phyloP scores from a whole-genome alignment of 2,888 invertebrate genomes.

The Diarsia dahlii region DNA sequence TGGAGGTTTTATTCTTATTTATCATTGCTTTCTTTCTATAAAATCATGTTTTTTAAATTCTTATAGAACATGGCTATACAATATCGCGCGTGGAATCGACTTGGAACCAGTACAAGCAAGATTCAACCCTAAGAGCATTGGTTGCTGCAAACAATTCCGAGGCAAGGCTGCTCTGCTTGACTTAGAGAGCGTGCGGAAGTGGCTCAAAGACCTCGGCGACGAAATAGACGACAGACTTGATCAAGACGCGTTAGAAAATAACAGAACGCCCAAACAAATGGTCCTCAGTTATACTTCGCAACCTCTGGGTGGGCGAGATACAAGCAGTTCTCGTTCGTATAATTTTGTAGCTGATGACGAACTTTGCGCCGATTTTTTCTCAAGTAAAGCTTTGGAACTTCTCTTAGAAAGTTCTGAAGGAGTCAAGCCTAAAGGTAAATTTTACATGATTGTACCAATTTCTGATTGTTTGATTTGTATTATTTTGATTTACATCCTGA shows the following conservation, averaged over 20 bases:
- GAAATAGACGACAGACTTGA: conserved; percentile 96
- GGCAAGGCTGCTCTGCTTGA: conserved; percentile 94
- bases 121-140: conserved; percentile 97
- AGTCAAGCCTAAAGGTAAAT: conserved; percentile 79
- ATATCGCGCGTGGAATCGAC: conserved; percentile 96
- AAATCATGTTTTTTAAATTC: conserved; percentile 37
- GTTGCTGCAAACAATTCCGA: conserved; percentile 98
- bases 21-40: neutral
- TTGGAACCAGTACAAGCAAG: conserved; percentile 96
- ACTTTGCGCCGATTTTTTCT: conserved; percentile 93
- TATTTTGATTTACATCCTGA: neutral
- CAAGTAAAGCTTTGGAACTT: conserved; percentile 92
- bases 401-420: conserved; percentile 92
- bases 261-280: conserved; percentile 94
- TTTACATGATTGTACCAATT: neutral
- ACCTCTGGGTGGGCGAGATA: conserved; percentile 89
- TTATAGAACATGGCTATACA: conserved; percentile 94
- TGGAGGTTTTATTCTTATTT: neutral
- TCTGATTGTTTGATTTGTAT: neutral
- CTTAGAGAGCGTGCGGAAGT: conserved; percentile 93
- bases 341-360: conserved; percentile 90
- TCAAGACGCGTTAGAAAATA: conserved; percentile 95
- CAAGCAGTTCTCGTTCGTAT: conserved; percentile 92
- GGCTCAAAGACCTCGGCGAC: conserved; percentile 95
- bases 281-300: conserved; percentile 93